Evolutionary conservation across 2,888 invertebrate genomes (phyloP).

Genomic region (Drosophila meridiana): DNA sequence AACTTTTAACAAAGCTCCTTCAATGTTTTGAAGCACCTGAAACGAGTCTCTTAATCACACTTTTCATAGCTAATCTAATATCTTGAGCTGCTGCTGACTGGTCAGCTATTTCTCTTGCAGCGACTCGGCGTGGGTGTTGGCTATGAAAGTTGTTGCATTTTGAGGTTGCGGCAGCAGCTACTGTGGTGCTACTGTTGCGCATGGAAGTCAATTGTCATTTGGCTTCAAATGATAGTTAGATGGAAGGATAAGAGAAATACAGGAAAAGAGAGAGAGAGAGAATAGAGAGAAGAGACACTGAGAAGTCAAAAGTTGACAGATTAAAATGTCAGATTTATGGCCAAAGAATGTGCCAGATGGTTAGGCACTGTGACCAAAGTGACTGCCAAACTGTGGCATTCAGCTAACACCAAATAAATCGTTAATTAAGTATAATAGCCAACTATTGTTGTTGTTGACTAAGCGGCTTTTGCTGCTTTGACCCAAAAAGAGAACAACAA

Average conservation of each 20-base stretch:
- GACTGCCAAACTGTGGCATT: constrained; percentile 37
- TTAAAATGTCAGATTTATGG: constrained; percentile 34
- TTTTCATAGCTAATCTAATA: constrained; percentile 42
- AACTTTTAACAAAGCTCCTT: constrained; percentile 1
- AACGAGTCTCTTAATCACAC: constrained; percentile 32
- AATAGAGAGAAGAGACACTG: constrained; percentile 1
- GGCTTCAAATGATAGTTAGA: constrained; percentile 31
- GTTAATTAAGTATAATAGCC: constrained; percentile 48
- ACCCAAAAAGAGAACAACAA: constrained; percentile 30
- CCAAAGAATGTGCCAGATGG: constrained; percentile 3
- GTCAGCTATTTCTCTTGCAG: constrained; percentile 20
- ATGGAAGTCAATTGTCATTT: constrained; percentile 46
- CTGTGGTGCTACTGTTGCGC: constrained; percentile 30
- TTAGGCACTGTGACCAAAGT: constrained; percentile 13
- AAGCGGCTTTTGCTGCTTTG: constrained; percentile 10
- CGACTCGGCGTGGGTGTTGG: constrained; percentile 51
- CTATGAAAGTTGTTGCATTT: constrained; percentile 45
- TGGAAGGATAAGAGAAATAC: constrained; percentile 36
- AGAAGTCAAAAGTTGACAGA: constrained; percentile 31
- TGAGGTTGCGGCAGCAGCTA: constrained; percentile 18
- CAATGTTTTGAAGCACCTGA: constrained; percentile 1
- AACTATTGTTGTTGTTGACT: constrained; percentile 17
- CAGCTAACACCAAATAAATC: constrained; percentile 33
- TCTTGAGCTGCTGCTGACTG: constrained; percentile 51
- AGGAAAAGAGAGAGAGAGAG: background rate